Percentiles rank a stretch among this genome's conserved stretches.
phyloP scores from a whole-genome alignment of 2,888 invertebrate species.

The Brassicogethes aeneus region DNA sequence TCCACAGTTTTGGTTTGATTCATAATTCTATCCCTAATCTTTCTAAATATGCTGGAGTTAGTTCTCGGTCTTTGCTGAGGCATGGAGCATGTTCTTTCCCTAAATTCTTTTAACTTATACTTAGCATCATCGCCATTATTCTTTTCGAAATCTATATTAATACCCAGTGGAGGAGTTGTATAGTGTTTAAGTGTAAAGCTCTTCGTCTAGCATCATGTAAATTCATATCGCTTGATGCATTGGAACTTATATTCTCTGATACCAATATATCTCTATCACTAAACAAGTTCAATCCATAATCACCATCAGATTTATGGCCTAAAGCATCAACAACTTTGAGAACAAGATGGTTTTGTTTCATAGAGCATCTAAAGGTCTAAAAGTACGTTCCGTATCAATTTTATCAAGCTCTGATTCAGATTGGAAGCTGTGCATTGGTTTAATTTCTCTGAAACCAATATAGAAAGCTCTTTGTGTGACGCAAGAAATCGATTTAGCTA shows the following conservation, averaged over 20 bases:
- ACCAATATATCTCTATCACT: conserved; percentile 66
- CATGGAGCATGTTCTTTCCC: conserved; percentile 20
- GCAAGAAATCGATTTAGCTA: too few species aligned
- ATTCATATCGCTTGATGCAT: conserved; percentile 53
- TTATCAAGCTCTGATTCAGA: conserved; percentile 69
- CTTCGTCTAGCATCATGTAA: conserved; percentile 42
- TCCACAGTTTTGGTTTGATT: conserved; percentile 17
- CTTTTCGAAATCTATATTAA: conserved; percentile 33
- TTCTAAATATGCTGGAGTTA: too few species aligned
- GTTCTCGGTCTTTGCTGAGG: too few species aligned
- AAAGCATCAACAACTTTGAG: conserved; percentile 71
- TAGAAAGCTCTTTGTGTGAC: too few species aligned
- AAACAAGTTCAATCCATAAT: conserved; percentile 63
- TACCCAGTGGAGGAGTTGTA: conserved; percentile 36
- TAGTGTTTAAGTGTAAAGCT: conserved; percentile 59
- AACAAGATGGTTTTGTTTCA: conserved; percentile 67
- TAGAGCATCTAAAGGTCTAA: conserved; percentile 56
- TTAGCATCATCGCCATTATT: conserved; percentile 50
- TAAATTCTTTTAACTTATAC: conserved; percentile 48
- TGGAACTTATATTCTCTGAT: conserved; percentile 48
- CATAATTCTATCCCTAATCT: conserved; percentile 16
- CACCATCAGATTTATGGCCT: conserved; percentile 48
- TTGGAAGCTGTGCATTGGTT: conserved; percentile 54
- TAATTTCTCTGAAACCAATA: too few species aligned
- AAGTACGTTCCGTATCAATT: conserved; percentile 71